These are phyloP conservation scores for Tor tambroides DNA, from an alignment of 2,113 vertebrate genomes.

Conservation along the genomic window DNA sequence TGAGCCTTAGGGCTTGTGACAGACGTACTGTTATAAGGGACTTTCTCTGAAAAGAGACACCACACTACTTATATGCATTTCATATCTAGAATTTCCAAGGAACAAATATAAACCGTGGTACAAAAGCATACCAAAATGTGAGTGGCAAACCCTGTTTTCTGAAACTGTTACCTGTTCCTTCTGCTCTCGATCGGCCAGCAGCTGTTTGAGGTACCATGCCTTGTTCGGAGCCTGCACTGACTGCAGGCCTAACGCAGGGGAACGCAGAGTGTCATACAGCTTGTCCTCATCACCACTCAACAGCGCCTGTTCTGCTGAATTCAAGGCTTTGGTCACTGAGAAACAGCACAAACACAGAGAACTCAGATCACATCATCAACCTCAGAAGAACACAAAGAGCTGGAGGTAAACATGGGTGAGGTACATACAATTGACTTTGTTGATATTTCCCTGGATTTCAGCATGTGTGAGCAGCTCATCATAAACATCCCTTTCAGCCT, in stretches of 20 bases:
- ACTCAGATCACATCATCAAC: background rate
- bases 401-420: background rate
- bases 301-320: constrained; percentile 80
- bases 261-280: constrained; percentile 79
- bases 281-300: constrained; percentile 71
- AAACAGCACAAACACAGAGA: constrained; percentile 4
- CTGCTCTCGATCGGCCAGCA: constrained; percentile 80
- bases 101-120: background rate
- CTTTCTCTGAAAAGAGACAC: background rate
- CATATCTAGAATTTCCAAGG: background rate
- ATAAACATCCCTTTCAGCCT: constrained; percentile 90
- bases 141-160: background rate
- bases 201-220: constrained; percentile 95
- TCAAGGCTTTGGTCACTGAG: constrained; percentile 82
- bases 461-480: constrained; percentile 97
- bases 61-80: background rate
- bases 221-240: constrained; percentile 84
- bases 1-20: background rate
- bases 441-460: constrained; percentile 97
- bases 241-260: constrained; percentile 81
- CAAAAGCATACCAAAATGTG: background rate
- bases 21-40: background rate
- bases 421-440: constrained; percentile 91
- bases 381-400: background rate
- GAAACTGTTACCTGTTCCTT: constrained; percentile 83